Base-by-base conservation (phyloP, 2,797 vertebrate species). In the Urocyon cinereoargenteus region DNA sequence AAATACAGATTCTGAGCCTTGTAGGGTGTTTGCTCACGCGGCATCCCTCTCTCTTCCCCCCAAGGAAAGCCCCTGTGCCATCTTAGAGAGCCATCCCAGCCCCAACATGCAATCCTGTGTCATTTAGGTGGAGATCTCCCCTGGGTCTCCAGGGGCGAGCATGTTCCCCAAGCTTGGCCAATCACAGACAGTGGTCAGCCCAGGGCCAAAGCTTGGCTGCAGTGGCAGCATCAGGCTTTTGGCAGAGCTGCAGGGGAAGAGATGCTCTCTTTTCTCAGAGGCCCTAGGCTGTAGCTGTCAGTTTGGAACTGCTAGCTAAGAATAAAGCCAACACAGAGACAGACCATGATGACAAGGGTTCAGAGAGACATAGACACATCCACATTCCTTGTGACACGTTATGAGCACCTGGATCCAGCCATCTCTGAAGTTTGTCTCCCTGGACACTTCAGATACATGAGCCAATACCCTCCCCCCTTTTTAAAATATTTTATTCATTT, bases 281-380 rank as follows among this genome's bases (percentile, higher is more conserved):
- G 40, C 59, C 36, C 49, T 61, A 59, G 87, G 64, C 64, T 97
- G 68, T 81, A 31, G 82, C 70, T 85, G 24, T 84, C 86, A 84
- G 77, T 34, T 59, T 83, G 82, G 64, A 97, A 59, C 18, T 28
- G 24, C 55, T 51, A 34, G 72, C 55, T 85, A 34, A 91, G 87
- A 94, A 75, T 24, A 57, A 87, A 95, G 68, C 64, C 59, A 77
- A 72, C 40, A 51, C 24, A 86, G 59, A 90, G 62, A 53, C 13
- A n/a, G 72, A 81, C 21, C 61, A 26, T 4, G 59, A 40, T 2
- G 51, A 61, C 28, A 26, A 62, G n/a, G 4, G 3, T 45, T 34
- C 40, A 59, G 40, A n/a, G 77, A 51, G 51, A 77, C 62, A 19
- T 6, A 53, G n/a, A 7, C 3, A 84, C n/a, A 45, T 45, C 7